phyloP scores from a whole-genome alignment of 2,797 vertebrate genomes.

The Echiichthys vipera region DNA sequence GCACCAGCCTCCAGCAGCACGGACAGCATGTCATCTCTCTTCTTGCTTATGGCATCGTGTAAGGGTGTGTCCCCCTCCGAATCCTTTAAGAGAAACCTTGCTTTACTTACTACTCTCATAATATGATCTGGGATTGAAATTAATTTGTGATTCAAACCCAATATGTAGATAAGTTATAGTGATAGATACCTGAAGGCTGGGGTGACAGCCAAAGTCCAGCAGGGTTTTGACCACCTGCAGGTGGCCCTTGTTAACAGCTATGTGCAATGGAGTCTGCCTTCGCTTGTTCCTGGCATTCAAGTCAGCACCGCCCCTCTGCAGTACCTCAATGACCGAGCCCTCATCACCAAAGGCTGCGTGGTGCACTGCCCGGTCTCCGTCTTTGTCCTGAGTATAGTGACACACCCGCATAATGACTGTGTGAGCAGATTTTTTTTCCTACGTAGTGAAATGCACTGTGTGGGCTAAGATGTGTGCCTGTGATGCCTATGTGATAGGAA shows the following conservation, averaged over 20 bases:
- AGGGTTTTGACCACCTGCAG: constrained; percentile 98
- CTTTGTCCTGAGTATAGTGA: constrained; percentile 90
- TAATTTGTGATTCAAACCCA: constrained; percentile 3
- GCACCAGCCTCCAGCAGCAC: constrained; percentile 96
- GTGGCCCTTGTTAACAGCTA: constrained; percentile 99
- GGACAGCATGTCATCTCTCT: constrained; percentile 97
- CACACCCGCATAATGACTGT: constrained; percentile 41
- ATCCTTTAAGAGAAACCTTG: constrained; percentile 83
- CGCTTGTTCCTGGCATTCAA: constrained; percentile 98
- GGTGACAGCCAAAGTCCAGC: constrained; percentile 97
- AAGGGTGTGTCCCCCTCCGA: constrained; percentile 99
- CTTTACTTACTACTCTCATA: constrained; percentile 34
- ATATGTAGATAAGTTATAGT: constrained; percentile 3
- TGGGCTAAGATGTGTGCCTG: neutral
- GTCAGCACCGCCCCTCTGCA: constrained; percentile 96
- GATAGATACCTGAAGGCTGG: constrained; percentile 94
- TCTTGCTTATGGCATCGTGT: constrained; percentile 99
- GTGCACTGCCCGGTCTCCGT: constrained; percentile 97
- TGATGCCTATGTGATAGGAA: neutral
- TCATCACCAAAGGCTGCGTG: constrained; percentile 98
- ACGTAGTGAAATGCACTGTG: neutral
- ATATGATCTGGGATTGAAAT: no score
- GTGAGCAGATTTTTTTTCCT: neutral
- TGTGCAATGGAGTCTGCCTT: constrained; percentile 96
- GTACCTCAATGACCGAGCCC: constrained; percentile 97